Base-by-base conservation (phyloP, 2,113 vertebrate species). In the Hippocampus abdominalis region DNA sequence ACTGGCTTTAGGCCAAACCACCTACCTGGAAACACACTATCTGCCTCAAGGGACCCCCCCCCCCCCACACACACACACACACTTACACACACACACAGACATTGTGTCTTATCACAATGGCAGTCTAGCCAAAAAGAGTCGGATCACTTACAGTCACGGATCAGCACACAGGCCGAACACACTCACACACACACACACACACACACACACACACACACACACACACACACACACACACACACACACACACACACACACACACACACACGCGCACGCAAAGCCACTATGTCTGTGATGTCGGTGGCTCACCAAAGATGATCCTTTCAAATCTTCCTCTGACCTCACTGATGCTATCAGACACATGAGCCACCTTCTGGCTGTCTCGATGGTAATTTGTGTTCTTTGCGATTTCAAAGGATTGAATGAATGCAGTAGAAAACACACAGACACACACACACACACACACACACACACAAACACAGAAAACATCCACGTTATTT, bases 141-240 rank as follows among this genome's bases (percentile, higher is more conserved):
- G 71, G 84, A 86, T 89, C 74, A 86, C 84, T 84, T 88, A 85
- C 73, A 84, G 76, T 70, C 74, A 79, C 72, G 81, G 77, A 85
- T 80, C 78, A 83, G 84, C 76, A 81, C 76, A 77, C 54, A 71
- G 66, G 60, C 57, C 64, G 74, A 53, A 20, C 40, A 36, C 56
- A 61, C 44, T 27, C 61, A 8, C 62, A 18, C 25, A 49, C 57
- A 40, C 65, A 36, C 70, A 62, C 66, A 61, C 56, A 56, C 44
- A 27, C 61, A 9, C 23, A 13, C 42, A 21, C 36, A 29, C 49
- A 23, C 59, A 66, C 64, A 66, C 63, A 16, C 27, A 39, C 57
- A 25, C 65, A 23, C 56, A 61, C 44, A 39, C 61, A 8, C 62
- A 18, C 25, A 49, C 57, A 40, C 65, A 36, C 70, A 62, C 66